These are phyloP conservation scores for Tetragonula clypearis DNA, from an alignment of 1,140 invertebrate species.

Conservation along the genomic window DNA sequence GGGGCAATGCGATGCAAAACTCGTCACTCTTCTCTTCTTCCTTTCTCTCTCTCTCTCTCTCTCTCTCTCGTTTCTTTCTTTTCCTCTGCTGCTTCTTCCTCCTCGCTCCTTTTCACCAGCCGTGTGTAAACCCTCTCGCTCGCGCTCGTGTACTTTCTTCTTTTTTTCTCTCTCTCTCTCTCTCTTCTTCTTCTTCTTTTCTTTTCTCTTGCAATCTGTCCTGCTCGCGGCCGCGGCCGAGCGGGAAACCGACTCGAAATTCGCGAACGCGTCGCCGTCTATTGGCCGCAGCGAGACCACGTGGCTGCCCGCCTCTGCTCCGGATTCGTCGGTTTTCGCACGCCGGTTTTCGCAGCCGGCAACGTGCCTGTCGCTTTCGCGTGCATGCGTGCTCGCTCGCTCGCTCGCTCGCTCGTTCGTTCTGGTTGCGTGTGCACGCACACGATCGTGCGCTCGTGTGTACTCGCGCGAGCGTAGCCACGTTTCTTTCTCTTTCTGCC, in stretches of 20 bases:
- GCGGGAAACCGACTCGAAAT: constrained; percentile 71
- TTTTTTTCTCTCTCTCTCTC: constrained; percentile 34
- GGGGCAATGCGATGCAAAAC: constrained; percentile 77
- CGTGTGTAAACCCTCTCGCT: constrained; percentile 28
- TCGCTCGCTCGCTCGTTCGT: constrained; percentile 12
- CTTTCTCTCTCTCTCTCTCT: neutral
- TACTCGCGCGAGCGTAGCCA: constrained; percentile 3
- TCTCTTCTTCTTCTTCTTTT: constrained; percentile 34
- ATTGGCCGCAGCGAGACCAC: constrained; percentile 70
- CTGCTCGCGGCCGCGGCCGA: constrained; percentile 48
- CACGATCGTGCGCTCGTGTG: constrained; percentile 4
- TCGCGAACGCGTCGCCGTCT: constrained; percentile 47
- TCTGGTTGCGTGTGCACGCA: constrained; percentile 17
- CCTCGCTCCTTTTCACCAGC: constrained; percentile 51
- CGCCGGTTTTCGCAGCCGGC: constrained; percentile 70
- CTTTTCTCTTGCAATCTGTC: constrained; percentile 35
- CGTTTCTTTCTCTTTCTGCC: constrained; percentile 1
- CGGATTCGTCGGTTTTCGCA: constrained; percentile 73
- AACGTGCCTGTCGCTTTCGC: constrained; percentile 32
- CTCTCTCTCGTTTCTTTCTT: neutral
- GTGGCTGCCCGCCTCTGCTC: constrained; percentile 70
- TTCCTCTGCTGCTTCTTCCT: constrained; percentile 36
- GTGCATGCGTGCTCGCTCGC: constrained; percentile 40
- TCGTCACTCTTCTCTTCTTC: constrained; percentile 69
- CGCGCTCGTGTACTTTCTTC: constrained; percentile 41